Base-by-base conservation (phyloP, 2,797 vertebrate genomes). In the Meriones psammophilus region DNA sequence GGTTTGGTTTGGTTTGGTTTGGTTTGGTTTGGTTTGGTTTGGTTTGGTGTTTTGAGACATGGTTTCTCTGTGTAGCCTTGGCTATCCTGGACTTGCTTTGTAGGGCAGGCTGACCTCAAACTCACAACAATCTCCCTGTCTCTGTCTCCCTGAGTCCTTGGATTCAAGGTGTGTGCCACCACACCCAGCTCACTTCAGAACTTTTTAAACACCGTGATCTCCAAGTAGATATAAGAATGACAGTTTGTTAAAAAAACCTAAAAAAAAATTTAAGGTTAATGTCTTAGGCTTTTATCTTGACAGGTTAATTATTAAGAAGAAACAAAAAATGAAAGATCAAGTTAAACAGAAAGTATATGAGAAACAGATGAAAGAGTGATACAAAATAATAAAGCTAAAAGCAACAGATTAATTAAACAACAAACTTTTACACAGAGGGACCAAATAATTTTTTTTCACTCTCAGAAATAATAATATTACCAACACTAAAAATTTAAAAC, bases 301-400 rank as follows among this genome's bases (percentile, higher is more conserved):
- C 20, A 81, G 14, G 2, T 8, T 89, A 36, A 13, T 62, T 62
- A 83, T 39, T 24, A 42, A 62, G 22, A 83, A 83, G 8, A 62
- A 62, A 39, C 6, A 56, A 83, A 39, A 62, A 62, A 28, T 60
- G 24, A 64, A 83, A 64, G 3, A 42, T 8, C 22, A 62, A 83
- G 39, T 60, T 36, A 88, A 87, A 92, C 6, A 78, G 7, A 62
- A 93, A 73, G 50, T 12, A 74, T 79, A 18, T 50, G 84, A 33
- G 66, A 84, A 22, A 77, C 50, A 77, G 4, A 83, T 22, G 58
- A 18, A 91, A 76, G 93, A 92, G 17, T 22, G 73, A 66, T 3
- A 50, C 30, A 78, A 78, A 86, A 92, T 64, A 87, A 42, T 33
- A 12, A 94, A 64, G 24, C 15, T 83, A 24, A 79, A 83, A 95